phyloP scores from a whole-genome alignment of 2,797 vertebrate species.

The Halcyon badia region DNA sequence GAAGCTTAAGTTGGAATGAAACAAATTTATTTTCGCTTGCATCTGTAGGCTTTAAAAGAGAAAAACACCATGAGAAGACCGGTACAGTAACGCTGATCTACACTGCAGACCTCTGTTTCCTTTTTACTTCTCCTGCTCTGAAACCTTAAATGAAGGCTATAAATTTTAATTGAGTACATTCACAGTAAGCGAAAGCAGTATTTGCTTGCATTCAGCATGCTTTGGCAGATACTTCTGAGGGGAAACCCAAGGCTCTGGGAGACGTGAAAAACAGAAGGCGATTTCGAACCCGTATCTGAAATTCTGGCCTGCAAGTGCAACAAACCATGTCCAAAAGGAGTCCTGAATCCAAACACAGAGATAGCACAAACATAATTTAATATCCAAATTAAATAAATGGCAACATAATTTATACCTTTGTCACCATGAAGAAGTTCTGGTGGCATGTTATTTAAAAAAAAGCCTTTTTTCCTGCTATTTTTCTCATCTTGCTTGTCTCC shows the following conservation, averaged over 20 bases:
- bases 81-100: not conserved
- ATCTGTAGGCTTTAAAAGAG: not conserved
- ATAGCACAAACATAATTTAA: not conserved
- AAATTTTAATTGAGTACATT: not conserved
- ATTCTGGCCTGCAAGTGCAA: not conserved
- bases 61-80: not conserved
- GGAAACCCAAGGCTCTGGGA: not conserved
- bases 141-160: not conserved
- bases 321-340: not conserved
- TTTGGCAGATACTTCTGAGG: not conserved
- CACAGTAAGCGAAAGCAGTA: not conserved
- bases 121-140: not conserved
- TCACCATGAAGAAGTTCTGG: slow-evolving; percentile 40
- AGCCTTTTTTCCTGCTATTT: not conserved
- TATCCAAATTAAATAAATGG: not conserved
- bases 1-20: not conserved
- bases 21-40: not conserved
- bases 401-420: slow-evolving; percentile 17
- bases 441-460: slow-evolving; percentile 36
- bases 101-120: fast-evolving
- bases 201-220: not conserved
- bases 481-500: slow-evolving; percentile 16
- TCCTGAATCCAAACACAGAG: not conserved
- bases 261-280: not conserved
- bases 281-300: not conserved